Percentiles rank a stretch among this genome's conserved stretches.
phyloP scores from a whole-genome alignment of 2,113 vertebrate genomes.

The Lycaon pictus region DNA sequence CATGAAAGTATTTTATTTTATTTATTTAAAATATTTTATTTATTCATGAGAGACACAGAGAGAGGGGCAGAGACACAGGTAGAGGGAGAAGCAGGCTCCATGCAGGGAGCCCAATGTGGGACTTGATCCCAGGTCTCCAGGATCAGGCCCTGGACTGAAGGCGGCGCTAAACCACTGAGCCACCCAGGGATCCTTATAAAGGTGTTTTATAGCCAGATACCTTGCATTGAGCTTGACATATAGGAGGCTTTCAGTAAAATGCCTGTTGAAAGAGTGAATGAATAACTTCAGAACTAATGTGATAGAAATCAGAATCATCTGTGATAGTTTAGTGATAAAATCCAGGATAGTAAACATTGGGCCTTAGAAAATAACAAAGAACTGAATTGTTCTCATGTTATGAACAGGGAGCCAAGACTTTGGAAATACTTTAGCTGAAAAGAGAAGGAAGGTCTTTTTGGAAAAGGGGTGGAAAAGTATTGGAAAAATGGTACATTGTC shows the following conservation, averaged over 20 bases:
- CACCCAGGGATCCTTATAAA: background rate
- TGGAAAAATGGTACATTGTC: slow-evolving; percentile 35
- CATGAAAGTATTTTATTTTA: too few relatives aligned
- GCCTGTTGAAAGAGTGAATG: slow-evolving; percentile 27
- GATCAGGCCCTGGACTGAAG: too few relatives aligned
- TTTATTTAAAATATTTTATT: too few relatives aligned
- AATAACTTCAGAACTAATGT: background rate
- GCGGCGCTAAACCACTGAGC: too few relatives aligned
- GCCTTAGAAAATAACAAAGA: slow-evolving; percentile 28
- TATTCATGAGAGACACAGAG: too few relatives aligned
- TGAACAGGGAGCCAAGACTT: background rate
- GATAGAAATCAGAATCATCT: background rate
- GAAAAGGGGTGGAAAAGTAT: background rate
- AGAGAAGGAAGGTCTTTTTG: background rate
- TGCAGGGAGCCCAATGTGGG: too few relatives aligned
- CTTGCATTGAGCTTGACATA: background rate
- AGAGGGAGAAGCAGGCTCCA: too few relatives aligned
- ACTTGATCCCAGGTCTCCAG: too few relatives aligned
- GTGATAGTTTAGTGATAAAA: slow-evolving; percentile 2
- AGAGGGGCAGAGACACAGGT: too few relatives aligned
- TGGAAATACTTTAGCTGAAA: slow-evolving; percentile 35
- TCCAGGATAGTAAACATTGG: background rate
- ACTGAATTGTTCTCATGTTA: slow-evolving; percentile 15
- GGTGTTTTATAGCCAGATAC: background rate
- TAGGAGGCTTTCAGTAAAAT: background rate